A percentile compares a stretch with the other conserved stretches of the same genome.
Evolutionary conservation across 2,113 vertebrate species (phyloP).

Genomic region (Himantopus leucocephalus): DNA sequence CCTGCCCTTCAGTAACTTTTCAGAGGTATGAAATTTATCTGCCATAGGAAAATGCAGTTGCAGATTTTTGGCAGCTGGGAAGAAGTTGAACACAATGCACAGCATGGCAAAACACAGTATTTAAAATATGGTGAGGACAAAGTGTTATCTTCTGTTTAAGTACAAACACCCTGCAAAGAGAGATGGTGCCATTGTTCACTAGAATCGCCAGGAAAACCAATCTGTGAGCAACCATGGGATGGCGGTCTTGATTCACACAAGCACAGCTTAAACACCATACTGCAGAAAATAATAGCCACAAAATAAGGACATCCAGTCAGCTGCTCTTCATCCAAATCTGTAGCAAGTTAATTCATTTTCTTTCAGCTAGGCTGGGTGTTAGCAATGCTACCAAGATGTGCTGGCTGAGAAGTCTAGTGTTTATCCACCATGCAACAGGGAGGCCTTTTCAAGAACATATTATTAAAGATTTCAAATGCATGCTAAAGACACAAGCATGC

Average conservation of each 20-base stretch:
- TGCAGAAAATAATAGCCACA: too few species aligned
- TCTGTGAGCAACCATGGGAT: conserved; percentile 43
- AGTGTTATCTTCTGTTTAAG: not conserved
- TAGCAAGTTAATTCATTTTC: not conserved
- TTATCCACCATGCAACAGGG: not conserved
- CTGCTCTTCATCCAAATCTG: not conserved
- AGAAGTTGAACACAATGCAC: not conserved
- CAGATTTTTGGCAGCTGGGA: not conserved
- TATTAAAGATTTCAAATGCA: not conserved
- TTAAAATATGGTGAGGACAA: not conserved
- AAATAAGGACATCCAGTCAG: not conserved
- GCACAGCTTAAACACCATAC: not conserved
- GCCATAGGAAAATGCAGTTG: not conserved
- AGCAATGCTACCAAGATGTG: not conserved
- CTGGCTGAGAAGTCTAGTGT: not conserved
- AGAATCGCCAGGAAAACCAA: not conserved
- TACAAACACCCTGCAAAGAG: not conserved
- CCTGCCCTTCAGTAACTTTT: not conserved
- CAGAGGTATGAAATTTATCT: not conserved
- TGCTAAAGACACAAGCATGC: not conserved
- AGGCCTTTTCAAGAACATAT: not conserved
- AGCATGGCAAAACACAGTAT: not conserved
- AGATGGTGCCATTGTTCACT: not conserved
- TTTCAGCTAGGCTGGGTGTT: not conserved
- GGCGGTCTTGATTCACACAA: conserved; percentile 40